Conservation (phyloP, 1,140 invertebrate species). For the Drosophila takahashii region DNA sequence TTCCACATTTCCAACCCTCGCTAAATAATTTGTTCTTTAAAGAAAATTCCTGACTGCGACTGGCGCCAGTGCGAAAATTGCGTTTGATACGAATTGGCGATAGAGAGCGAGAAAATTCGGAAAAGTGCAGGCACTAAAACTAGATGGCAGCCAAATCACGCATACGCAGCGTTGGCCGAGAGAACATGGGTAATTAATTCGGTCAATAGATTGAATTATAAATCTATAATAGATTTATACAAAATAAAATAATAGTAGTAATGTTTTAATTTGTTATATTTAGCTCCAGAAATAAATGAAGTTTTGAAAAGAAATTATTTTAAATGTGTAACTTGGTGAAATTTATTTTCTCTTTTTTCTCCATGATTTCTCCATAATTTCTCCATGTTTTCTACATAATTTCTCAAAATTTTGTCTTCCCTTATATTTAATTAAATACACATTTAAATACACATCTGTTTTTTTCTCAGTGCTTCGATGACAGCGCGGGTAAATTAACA, state of each 20-base stretch:
- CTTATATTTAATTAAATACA: no score
- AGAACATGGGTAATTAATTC: not conserved
- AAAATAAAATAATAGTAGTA: no score
- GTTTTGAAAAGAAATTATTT: no score
- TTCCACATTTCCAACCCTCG: slow-evolving; percentile 13
- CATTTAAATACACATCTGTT: not conserved
- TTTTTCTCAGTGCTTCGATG: slow-evolving; percentile 13
- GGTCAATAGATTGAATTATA: not conserved
- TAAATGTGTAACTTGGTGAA: no score
- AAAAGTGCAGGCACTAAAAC: slow-evolving; percentile 26
- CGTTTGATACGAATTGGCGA: slow-evolving; percentile 38
- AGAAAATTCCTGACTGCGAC: slow-evolving; percentile 43
- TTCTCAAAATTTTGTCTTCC: no score
- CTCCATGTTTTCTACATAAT: no score
- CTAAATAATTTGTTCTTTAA: slow-evolving; percentile 57
- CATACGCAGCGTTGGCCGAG: slow-evolving; percentile 46
- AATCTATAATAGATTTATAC: no score
- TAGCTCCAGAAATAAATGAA: no score
- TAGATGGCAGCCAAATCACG: slow-evolving; percentile 33
- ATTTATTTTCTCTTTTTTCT: no score
- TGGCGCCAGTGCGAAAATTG: slow-evolving; percentile 63
- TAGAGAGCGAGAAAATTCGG: slow-evolving; percentile 14
- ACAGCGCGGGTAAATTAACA: slow-evolving; percentile 55
- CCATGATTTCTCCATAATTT: no score
- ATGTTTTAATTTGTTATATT: no score